Conservation (phyloP, 1,140 invertebrate species). For the Sesamia nonagrioides region DNA sequence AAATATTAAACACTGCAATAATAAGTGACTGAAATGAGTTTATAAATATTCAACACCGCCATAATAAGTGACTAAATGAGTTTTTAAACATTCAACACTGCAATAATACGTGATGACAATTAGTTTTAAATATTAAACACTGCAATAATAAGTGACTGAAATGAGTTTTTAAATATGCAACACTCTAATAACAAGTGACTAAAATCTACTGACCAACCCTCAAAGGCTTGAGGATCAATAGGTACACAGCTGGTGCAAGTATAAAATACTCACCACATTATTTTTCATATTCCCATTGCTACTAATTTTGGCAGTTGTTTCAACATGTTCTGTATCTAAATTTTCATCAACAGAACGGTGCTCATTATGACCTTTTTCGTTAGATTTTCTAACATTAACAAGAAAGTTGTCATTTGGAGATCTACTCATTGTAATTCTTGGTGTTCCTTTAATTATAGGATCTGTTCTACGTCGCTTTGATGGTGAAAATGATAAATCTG, state of each 20-base stretch:
- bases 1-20: too few species aligned
- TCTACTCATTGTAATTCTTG: background rate
- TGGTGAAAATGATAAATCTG: conserved; percentile 16
- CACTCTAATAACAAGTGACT: too few species aligned
- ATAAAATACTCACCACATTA: background rate
- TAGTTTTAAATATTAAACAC: too few species aligned
- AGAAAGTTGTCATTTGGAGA: background rate
- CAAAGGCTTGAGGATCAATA: too few species aligned
- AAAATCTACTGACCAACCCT: too few species aligned
- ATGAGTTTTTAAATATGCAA: too few species aligned
- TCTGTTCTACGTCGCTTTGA: background rate
- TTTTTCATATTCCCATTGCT: background rate
- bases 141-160: too few species aligned
- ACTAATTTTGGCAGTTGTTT: background rate
- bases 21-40: too few species aligned
- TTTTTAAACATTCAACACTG: background rate
- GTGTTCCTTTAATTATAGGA: background rate
- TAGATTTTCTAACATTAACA: background rate
- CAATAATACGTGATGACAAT: background rate
- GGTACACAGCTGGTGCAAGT: too few species aligned
- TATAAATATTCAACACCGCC: too few species aligned
- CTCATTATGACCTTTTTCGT: background rate
- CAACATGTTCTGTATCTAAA: background rate
- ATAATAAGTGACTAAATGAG: too few species aligned
- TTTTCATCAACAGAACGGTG: too few species aligned